Evolutionary conservation across 30 jellyfish, hydroid and myxozoan genomes (phyloP).

Genomic region (Hydractinia symbiolongicarpus): DNA sequence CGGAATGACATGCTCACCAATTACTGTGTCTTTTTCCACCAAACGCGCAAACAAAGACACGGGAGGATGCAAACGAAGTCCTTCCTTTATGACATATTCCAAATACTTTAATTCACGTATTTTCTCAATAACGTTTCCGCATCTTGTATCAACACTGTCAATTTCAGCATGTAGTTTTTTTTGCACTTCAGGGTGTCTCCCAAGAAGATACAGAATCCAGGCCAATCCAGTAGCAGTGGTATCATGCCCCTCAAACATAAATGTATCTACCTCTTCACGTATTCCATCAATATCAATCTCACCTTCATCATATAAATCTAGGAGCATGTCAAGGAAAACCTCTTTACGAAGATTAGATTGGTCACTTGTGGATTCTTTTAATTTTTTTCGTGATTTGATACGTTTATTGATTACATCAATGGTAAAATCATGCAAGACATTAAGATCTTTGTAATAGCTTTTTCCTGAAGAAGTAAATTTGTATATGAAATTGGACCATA

Average conservation of each 20-base stretch:
- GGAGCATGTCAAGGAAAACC: constrained; percentile 58
- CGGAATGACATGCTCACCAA: constrained; percentile 48
- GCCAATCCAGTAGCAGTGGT: constrained; percentile 84
- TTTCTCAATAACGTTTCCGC: constrained; percentile 26
- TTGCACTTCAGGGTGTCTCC: constrained; percentile 58
- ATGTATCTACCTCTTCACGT: constrained; percentile 90
- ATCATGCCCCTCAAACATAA: constrained; percentile 98
- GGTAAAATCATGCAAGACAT: constrained; percentile 59
- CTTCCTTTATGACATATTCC: constrained; percentile 65
- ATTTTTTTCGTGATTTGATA: constrained; percentile 23
- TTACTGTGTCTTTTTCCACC: constrained; percentile 35
- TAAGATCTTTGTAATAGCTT: constrained; percentile 35
- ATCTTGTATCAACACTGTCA: constrained; percentile 38
- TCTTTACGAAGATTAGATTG: not conserved
- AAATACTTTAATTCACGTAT: constrained; percentile 20
- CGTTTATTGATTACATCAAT: constrained; percentile 59
- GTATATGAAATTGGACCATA: constrained; percentile 71
- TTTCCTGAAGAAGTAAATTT: constrained; percentile 44
- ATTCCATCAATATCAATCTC: constrained; percentile 80
- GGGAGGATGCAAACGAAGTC: constrained; percentile 61
- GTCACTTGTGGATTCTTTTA: not conserved
- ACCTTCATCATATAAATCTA: constrained; percentile 56
- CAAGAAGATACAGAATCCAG: constrained; percentile 64
- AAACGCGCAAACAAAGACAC: constrained; percentile 54
- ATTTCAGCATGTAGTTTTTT: constrained; percentile 62